Base-by-base conservation (phyloP, 2,113 vertebrate species). In the Empidonax alnorum region DNA sequence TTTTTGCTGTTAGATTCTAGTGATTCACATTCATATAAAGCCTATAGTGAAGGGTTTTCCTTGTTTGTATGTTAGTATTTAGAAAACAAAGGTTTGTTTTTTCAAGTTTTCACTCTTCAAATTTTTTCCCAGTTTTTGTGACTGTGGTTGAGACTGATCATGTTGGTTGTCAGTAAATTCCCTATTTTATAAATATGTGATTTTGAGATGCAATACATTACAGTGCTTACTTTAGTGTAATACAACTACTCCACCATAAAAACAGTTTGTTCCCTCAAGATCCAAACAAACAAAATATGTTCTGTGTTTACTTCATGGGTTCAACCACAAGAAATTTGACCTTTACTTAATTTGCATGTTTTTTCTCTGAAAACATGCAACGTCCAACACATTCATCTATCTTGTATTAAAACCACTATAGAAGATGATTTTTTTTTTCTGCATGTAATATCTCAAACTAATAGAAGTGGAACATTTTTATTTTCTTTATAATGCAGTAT, bases 271-370 rank as follows among this genome's bases (percentile, higher is more conserved):
- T 96, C 84, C 28, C 68, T 35, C 35, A 90, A 92, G 87, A 65
- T 65, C 56, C 58, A 94, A 95, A 93, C 35, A 96, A 93, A 90
- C 73, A 93, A 92, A 97, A 25, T 37, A 46, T 90, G 66, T 92
- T 96, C 79, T 90, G 39, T 58, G 49, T 75, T 94, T 93, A 72
- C 83, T 95, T 46, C 41, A 66, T 74, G 72, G 17, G 11, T 79
- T 94, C 53, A 73, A 77, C 91, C 79, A 87, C 81, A 89, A 93
- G 72, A 93, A 71, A 94, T 85, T 63, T 80, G 66, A 93, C n/a
- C 75, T 93, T 82, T 12, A n/a, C 42, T 80, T 65, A 71, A 61
- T 82, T 85, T 94, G 22, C 23, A 22, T 65, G 10, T 0, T 46
- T 84, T 77, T 59, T 47, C 80, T 52, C 37, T 12, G 46, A 58